phyloP scores from a whole-genome alignment of 2,113 vertebrate genomes.

The Salminus brasiliensis region DNA sequence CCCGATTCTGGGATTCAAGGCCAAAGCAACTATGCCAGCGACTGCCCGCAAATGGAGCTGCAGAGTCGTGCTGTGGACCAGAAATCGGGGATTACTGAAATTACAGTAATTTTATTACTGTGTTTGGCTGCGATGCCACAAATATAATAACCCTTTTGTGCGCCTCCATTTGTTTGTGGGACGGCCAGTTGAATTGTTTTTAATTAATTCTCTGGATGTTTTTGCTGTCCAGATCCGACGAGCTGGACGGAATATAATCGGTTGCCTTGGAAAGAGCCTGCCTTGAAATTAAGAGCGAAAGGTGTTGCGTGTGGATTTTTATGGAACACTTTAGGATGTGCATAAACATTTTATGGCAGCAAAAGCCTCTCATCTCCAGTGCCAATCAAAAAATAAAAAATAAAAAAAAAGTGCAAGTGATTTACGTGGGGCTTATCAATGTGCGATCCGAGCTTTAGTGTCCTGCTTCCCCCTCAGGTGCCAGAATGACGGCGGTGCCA shows the following conservation, averaged over 20 bases:
- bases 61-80: not conserved
- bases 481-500: slow-evolving; percentile 32
- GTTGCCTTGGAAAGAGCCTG: slow-evolving; percentile 24
- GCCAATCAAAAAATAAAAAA: slow-evolving; percentile 55
- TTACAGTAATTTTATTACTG: slow-evolving; percentile 11
- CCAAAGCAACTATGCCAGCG: not conserved
- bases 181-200: not conserved
- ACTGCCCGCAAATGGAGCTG: not conserved
- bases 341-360: slow-evolving; percentile 72
- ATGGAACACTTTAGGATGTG: slow-evolving; percentile 67
- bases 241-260: not conserved
- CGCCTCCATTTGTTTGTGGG: not conserved
- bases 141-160: slow-evolving; percentile 38
- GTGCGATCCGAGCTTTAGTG: slow-evolving; percentile 44
- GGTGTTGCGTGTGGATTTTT: slow-evolving; percentile 65
- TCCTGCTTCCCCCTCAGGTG: slow-evolving; percentile 60
- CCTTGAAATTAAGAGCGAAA: slow-evolving; percentile 47
- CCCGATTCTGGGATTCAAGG: not conserved
- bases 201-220: slow-evolving; percentile 24
- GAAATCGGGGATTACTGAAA: slow-evolving; percentile 42
- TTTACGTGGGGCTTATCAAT: slow-evolving; percentile 52
- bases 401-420: slow-evolving; percentile 59
- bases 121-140: slow-evolving; percentile 43
- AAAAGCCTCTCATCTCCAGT: slow-evolving; percentile 49
- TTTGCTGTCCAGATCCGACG: slow-evolving; percentile 5